Evolutionary conservation across 2,113 vertebrate species (phyloP), one percentile per base, ranked within the genome.

Genomic region (Lamprotornis superbus): DNA sequence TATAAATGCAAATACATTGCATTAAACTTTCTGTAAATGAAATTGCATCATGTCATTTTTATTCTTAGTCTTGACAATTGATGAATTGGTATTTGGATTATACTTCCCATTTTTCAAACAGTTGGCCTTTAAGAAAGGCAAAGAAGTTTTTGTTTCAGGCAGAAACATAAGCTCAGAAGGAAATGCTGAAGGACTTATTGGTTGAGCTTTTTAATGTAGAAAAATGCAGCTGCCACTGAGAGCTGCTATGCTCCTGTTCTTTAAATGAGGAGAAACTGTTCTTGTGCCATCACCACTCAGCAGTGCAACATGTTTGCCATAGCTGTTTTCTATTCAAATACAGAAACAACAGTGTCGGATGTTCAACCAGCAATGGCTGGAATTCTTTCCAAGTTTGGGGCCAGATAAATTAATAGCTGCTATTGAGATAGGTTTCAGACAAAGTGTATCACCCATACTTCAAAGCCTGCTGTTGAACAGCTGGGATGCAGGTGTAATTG

Each of bases 401-500:
- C 50, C 2, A 2, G 67, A 80, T 67, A 52, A 83, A 74, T 83
- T n/a, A 71, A 81, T 71, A 84, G 57, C 65, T 86, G 31, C 49
- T 78, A 2, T 81, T 77, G 75, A 16, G 31, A 2, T 27, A 22
- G 44, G 13, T 71, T 83, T 87, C 39, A 57, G 81, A 64, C 46
- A 47, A 76, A 70, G 37, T 12, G 17, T 4, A 2, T 86, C 59
- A 68, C 64, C 60, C 60, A 10, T 63, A 13, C 55, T 71, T 63
- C 80, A 68, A 69, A 77, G 63, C 33, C 55, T 52, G 71, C 59
- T 86, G 71, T 39, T 86, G 60, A 83, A 86, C 89, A 92, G 85
- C 86, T 93, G 73, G 53, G 83, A 70, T 90, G 90, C 47, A 68
- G 79, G 65, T 94, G 69, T 95, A 90, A 93, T 30, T 90, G 67